A percentile compares a stretch with the other conserved stretches of the same genome.
These are phyloP conservation scores for Mesochorus sp. DNA, from an alignment of 2,888 invertebrate species.

Conservation along the genomic window DNA sequence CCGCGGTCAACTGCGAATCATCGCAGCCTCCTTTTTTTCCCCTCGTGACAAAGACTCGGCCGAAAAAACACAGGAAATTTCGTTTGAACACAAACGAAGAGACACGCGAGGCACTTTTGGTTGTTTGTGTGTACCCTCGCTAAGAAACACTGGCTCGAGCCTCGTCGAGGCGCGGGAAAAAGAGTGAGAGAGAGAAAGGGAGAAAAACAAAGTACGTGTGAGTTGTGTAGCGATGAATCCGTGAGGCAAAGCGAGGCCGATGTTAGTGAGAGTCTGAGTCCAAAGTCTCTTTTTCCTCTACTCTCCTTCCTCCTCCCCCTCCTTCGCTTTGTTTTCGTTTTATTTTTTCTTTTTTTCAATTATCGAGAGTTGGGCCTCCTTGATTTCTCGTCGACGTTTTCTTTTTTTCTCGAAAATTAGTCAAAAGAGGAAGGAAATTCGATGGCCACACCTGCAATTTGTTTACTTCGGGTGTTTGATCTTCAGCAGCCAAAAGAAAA, in stretches of 20 bases:
- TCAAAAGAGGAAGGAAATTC: not conserved
- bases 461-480: too few relatives aligned
- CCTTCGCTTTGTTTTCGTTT: not conserved
- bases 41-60: not conserved
- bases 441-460: too few relatives aligned
- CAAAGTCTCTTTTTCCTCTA: conserved; percentile 47
- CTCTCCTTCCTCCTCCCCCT: conserved; percentile 21
- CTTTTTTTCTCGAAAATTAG: not conserved
- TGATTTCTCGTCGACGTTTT: not conserved
- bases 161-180: conserved; percentile 32
- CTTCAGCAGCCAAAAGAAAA: too few relatives aligned
- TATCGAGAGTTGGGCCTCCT: not conserved
- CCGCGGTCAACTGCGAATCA: conserved; percentile 65
- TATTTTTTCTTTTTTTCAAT: not conserved
- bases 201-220: conserved; percentile 1
- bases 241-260: conserved; percentile 50
- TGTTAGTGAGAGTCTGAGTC: conserved; percentile 53
- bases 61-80: not conserved
- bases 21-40: not conserved
- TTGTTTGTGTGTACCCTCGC: not conserved
- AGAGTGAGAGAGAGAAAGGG: conserved; percentile 33
- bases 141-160: conserved; percentile 34
- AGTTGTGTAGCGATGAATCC: conserved; percentile 25
- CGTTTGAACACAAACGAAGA: too few relatives aligned
- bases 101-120: too few relatives aligned